Base-by-base conservation (phyloP, 2,113 vertebrate species). In the Strigops habroptila region DNA sequence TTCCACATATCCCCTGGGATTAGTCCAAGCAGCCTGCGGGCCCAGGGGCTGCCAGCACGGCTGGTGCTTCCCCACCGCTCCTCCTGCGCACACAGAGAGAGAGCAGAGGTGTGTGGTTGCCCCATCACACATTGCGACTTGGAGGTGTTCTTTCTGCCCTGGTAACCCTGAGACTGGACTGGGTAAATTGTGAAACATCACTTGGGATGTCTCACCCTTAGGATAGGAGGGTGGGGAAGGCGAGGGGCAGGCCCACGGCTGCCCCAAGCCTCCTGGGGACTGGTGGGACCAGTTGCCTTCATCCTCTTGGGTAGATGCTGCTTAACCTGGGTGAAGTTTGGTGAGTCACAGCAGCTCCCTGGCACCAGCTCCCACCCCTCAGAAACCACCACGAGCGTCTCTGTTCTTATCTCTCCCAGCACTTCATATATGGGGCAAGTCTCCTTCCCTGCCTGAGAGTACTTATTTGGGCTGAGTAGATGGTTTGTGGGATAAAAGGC, bases 1-100 rank as follows among this genome's bases (percentile, higher is more conserved):
- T 95, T 88, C 95, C 83, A 94, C 90, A 91, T 86, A 91, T 75
- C 86, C 93, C 84, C 53, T 95, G 93, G 93, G 89, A 93, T 70
- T 89, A 60, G 41, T 78, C 96, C 95, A 93, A 92, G 93, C 51
- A 76, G 70, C 70, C 92, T 1, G 59, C 0, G 1, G 3, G 77
- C 69, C 75, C 22, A 0, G 46, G 77, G 62, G 67, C 80, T 96
- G 92, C 90, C 90, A 95, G 71, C 83, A 44, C 3, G 3, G 3
- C 82, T 76, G 94, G 55, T 22, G 24, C 31, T 85, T 88, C 0
- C 3, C 51, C 1, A 2, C 82, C 1, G 1, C 33, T 28, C 49
- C 39, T 0, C 52, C 59, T 74, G 74, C 78, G 82, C 3, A 10
- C 51, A 21, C 4, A 0, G 33, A 0, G 1, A 77, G 49, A 71